These are phyloP conservation scores for Phocoena phocoena DNA, from an alignment of 2,113 vertebrate species.

Conservation along the genomic window DNA sequence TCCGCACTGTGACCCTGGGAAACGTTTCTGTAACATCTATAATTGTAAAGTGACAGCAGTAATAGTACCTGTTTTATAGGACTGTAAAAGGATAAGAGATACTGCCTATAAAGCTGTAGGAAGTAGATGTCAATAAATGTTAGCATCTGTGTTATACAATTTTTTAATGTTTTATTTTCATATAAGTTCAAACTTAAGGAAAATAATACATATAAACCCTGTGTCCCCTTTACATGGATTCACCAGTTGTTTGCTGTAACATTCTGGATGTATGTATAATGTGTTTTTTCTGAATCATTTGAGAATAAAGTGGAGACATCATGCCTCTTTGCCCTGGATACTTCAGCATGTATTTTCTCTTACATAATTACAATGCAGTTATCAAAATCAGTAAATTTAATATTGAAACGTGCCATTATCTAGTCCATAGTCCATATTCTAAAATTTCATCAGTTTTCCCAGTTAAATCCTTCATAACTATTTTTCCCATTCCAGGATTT, in stretches of 20 bases:
- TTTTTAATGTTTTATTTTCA: not conserved
- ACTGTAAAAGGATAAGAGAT: not conserved
- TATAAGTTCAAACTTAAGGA: not conserved
- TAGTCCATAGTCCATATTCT: not conserved
- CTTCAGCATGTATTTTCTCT: not conserved
- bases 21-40: not conserved
- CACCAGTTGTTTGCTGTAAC: not conserved
- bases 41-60: not conserved
- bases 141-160: not conserved
- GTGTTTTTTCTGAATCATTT: constrained; percentile 3
- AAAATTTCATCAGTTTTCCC: not conserved
- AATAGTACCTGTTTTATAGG: not conserved
- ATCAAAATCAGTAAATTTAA: not conserved
- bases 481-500: not conserved
- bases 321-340: not conserved
- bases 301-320: not conserved
- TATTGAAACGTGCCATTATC: not conserved
- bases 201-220: not conserved
- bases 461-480: not conserved
- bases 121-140: not conserved
- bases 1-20: not conserved
- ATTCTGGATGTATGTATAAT: not conserved
- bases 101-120: not conserved
- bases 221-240: not conserved
- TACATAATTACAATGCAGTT: not conserved